phyloP scores from a whole-genome alignment of 2,113 vertebrate genomes.

The Xenopus laevis region DNA sequence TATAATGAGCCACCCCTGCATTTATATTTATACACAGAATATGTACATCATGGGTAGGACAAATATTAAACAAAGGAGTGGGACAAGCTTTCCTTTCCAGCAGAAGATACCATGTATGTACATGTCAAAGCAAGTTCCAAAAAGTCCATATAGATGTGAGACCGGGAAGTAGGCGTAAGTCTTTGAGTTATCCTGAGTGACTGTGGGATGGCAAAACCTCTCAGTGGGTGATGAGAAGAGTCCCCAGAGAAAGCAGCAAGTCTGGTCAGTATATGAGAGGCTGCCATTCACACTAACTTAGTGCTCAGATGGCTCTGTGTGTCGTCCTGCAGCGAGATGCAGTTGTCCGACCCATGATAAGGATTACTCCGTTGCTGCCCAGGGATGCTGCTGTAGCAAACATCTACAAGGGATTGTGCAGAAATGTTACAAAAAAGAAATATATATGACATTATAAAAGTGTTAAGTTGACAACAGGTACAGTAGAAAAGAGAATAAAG shows the following conservation, averaged over 20 bases:
- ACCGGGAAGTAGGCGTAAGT: constrained; percentile 7
- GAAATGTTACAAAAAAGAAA: not conserved
- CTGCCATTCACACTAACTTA: constrained; percentile 25
- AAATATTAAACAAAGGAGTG: constrained; percentile 9
- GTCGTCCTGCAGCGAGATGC: constrained; percentile 31
- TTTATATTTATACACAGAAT: constrained; percentile 27
- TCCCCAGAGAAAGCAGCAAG: constrained; percentile 21
- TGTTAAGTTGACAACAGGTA: no score
- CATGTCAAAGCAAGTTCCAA: not conserved
- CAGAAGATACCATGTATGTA: not conserved
- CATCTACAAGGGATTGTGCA: constrained; percentile 3
- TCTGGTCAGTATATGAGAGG: not conserved
- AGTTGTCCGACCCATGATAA: constrained; percentile 27
- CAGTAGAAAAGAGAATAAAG: not conserved
- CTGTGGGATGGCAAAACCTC: constrained; percentile 9
- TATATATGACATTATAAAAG: not conserved
- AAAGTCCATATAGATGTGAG: not conserved
- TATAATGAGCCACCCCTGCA: not conserved
- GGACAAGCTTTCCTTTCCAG: not conserved
- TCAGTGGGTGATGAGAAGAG: constrained; percentile 1
- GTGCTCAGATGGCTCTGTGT: constrained; percentile 21
- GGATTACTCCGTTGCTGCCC: constrained; percentile 10
- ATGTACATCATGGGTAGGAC: constrained; percentile 20
- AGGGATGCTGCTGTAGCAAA: not conserved
- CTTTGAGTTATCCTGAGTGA: constrained; percentile 32